phyloP scores from a whole-genome alignment of 2,113 vertebrate genomes.

The Notothenia rossii region DNA sequence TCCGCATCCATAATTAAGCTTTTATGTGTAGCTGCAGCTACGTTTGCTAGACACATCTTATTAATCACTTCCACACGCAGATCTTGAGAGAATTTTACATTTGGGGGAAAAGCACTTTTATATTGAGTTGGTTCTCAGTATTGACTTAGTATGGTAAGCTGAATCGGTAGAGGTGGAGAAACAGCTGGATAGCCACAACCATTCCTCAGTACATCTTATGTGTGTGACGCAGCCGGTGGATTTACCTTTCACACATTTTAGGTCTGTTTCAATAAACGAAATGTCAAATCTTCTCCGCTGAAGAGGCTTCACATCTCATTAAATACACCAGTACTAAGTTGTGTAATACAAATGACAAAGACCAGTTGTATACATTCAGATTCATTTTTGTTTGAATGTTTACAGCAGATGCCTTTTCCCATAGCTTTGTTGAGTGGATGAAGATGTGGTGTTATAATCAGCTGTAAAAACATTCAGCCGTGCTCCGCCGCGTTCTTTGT shows the following conservation, averaged over 20 bases:
- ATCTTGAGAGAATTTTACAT: not conserved
- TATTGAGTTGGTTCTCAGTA: not conserved
- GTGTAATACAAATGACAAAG: conserved; percentile 19
- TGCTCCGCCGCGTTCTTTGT: conserved; percentile 69
- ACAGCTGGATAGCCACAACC: not conserved
- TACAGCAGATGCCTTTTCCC: conserved; percentile 18
- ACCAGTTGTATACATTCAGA: conserved; percentile 6
- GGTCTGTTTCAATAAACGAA: conserved; percentile 2
- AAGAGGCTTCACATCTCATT: not conserved
- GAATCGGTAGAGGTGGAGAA: not conserved
- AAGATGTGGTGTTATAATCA: conserved; percentile 75
- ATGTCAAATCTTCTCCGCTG: not conserved
- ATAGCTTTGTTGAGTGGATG: conserved; percentile 24
- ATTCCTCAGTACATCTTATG: not conserved
- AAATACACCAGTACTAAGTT: conserved; percentile 7
- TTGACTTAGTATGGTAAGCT: not conserved
- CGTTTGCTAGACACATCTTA: not conserved
- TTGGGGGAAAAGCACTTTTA: not conserved
- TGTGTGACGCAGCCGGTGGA: not conserved
- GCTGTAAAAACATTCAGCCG: conserved; percentile 79
- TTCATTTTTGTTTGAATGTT: not conserved
- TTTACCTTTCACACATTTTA: not conserved
- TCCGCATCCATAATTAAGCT: not conserved
- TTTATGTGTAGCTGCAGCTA: not conserved
- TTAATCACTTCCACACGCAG: not conserved